A percentile compares a stretch with the other conserved stretches of the same genome.
These are phyloP conservation scores for Taenioides sp. DNA, from an alignment of 2,797 vertebrate species.

Conservation along the genomic window DNA sequence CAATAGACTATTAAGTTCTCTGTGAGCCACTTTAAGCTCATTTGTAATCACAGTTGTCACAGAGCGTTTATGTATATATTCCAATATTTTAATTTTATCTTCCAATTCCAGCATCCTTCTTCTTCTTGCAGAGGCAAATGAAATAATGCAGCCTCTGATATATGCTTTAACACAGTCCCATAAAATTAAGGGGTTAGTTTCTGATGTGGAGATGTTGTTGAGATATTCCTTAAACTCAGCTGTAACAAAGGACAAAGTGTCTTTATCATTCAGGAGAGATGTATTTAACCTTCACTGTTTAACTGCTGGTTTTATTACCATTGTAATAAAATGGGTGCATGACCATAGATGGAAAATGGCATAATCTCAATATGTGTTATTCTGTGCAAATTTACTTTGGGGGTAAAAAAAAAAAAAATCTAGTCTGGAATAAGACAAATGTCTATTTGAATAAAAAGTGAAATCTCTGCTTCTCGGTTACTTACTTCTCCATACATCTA, in stretches of 20 bases:
- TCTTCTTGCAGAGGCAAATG: background rate
- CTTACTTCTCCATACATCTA: conserved; percentile 7
- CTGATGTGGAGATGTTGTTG: too few relatives aligned
- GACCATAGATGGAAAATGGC: background rate
- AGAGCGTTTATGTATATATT: background rate
- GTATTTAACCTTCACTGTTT: background rate
- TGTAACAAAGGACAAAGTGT: background rate
- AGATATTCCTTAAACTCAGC: too few relatives aligned
- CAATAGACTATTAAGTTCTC: background rate
- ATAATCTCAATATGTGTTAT: background rate
- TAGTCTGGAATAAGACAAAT: conserved; percentile 11
- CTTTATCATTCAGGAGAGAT: conserved; percentile 8
- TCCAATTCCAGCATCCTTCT: background rate
- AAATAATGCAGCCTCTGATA: too few relatives aligned
- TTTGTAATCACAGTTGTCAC: background rate
- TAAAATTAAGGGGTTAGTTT: too few relatives aligned
- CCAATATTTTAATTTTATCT: background rate
- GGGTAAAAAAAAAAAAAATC: background rate
- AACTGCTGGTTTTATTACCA: background rate
- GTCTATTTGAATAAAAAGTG: conserved; percentile 7
- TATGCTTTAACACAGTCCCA: too few relatives aligned
- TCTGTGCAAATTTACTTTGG: background rate
- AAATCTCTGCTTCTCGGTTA: conserved; percentile 6
- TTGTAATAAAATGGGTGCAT: background rate
- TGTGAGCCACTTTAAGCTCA: background rate